Conservation (phyloP, 2,888 invertebrate genomes). For the Drosophila paracracens region DNA sequence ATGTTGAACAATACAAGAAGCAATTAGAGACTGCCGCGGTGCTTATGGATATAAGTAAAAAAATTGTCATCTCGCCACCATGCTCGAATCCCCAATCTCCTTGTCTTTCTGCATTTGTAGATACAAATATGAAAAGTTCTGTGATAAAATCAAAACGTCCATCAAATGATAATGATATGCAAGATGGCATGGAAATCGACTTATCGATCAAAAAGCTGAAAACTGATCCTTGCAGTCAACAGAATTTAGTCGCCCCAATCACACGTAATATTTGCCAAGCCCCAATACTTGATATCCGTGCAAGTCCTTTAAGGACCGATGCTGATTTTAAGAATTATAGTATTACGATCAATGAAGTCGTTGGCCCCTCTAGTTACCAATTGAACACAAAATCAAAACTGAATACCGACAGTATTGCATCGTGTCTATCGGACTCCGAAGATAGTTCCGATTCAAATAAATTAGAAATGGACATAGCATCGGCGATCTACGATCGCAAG, state of each 20-base stretch:
- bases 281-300: constrained; percentile 63
- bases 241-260: constrained; percentile 49
- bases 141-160: constrained; percentile 85
- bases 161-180: constrained; percentile 74
- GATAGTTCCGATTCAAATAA: constrained; percentile 87
- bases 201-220: constrained; percentile 76
- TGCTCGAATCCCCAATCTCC: constrained; percentile 84
- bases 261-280: constrained; percentile 58
- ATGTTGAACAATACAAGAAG: constrained; percentile 76
- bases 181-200: constrained; percentile 75
- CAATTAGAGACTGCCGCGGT: constrained; percentile 85
- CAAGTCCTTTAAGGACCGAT: constrained; percentile 54
- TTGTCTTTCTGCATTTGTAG: constrained; percentile 73
- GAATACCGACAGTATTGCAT: constrained; percentile 55
- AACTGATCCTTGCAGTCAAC: constrained; percentile 60
- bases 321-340: constrained; percentile 66
- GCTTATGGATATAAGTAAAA: constrained; percentile 85
- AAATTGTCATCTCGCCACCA: constrained; percentile 84
- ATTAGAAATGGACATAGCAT: constrained; percentile 73
- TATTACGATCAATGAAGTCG: constrained; percentile 70
- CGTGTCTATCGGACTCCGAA: constrained; percentile 84
- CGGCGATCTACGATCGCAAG: constrained; percentile 70
- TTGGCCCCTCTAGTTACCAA: constrained; percentile 56
- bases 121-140: constrained; percentile 85
- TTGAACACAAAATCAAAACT: constrained; percentile 37